phyloP scores from a whole-genome alignment of 2,113 vertebrate species.

The Myrmecobius fasciatus region DNA sequence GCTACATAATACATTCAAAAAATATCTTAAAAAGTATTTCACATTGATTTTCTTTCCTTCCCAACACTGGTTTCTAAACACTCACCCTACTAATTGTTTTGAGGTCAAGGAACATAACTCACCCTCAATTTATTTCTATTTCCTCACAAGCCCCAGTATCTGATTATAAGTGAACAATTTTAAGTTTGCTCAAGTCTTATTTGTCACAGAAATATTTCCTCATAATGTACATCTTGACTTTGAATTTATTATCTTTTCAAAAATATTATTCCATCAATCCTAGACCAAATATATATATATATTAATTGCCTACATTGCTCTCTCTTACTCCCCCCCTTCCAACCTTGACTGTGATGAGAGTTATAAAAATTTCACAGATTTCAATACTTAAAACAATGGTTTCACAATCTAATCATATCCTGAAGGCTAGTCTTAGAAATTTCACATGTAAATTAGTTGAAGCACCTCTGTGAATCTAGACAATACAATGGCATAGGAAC shows the following conservation, averaged over 20 bases:
- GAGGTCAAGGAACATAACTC: neutral
- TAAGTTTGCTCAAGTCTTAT: neutral
- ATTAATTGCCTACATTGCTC: neutral
- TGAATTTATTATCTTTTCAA: conserved; percentile 24
- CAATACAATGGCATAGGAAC: neutral
- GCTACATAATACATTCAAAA: neutral
- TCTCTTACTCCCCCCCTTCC: neutral
- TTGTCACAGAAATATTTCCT: neutral
- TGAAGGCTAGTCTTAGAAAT: neutral
- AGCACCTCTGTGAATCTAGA: conserved; percentile 7
- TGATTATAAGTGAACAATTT: neutral
- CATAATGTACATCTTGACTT: neutral
- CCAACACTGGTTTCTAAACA: neutral
- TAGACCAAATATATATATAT: neutral
- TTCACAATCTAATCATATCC: conserved; percentile 16
- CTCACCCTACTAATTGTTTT: neutral
- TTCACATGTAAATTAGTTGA: neutral
- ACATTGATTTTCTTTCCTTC: conserved; percentile 30
- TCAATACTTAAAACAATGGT: neutral
- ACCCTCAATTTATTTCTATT: neutral
- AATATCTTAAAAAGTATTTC: neutral
- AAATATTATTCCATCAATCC: conserved; percentile 22
- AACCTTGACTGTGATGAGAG: neutral
- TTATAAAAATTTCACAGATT: neutral
- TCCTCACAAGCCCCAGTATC: neutral